A percentile compares a stretch with the other conserved stretches of the same genome.
Evolutionary conservation across 1,140 invertebrate species (phyloP).

Genomic region (Drosophila bocqueti): DNA sequence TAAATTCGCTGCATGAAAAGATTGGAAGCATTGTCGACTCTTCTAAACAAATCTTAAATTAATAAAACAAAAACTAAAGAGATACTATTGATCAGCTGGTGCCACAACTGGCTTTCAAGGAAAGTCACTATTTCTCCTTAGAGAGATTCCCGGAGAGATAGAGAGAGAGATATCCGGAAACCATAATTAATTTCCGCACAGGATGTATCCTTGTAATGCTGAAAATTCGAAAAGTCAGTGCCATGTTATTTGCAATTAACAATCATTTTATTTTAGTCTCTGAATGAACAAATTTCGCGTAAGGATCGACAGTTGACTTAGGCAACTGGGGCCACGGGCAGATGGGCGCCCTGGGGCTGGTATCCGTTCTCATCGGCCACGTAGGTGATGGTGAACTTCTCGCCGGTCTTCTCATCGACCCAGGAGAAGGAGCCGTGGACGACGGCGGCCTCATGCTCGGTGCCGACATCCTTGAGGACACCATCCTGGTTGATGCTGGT

Average conservation of each 20-base stretch:
- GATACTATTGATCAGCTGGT: not conserved
- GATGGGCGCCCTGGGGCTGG: slow-evolving; percentile 88
- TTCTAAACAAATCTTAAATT: not conserved
- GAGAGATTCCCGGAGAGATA: not conserved
- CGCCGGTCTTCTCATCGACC: slow-evolving; percentile 59
- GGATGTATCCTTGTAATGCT: not conserved
- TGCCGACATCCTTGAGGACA: slow-evolving; percentile 9
- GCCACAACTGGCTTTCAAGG: not conserved
- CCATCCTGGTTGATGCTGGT: slow-evolving; percentile 85
- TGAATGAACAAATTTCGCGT: slow-evolving; percentile 24
- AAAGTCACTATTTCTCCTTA: not conserved
- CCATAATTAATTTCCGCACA: not conserved
- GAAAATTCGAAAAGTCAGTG: not conserved
- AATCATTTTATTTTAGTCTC: slow-evolving; percentile 26
- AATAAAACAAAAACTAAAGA: not conserved
- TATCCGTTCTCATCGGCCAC: slow-evolving; percentile 87
- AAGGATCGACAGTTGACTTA: slow-evolving; percentile 35
- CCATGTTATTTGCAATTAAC: slow-evolving; percentile 13
- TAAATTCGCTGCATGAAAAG: not conserved
- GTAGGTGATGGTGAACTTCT: slow-evolving; percentile 55
- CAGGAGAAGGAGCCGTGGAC: slow-evolving; percentile 55
- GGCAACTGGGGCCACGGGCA: slow-evolving; percentile 74
- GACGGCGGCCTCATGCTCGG: slow-evolving; percentile 56
- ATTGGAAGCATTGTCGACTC: too few relatives aligned
- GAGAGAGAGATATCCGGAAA: too few relatives aligned